These are phyloP conservation scores for Eupithecia subfuscata DNA, from an alignment of 2,888 invertebrate species.

Conservation along the genomic window DNA sequence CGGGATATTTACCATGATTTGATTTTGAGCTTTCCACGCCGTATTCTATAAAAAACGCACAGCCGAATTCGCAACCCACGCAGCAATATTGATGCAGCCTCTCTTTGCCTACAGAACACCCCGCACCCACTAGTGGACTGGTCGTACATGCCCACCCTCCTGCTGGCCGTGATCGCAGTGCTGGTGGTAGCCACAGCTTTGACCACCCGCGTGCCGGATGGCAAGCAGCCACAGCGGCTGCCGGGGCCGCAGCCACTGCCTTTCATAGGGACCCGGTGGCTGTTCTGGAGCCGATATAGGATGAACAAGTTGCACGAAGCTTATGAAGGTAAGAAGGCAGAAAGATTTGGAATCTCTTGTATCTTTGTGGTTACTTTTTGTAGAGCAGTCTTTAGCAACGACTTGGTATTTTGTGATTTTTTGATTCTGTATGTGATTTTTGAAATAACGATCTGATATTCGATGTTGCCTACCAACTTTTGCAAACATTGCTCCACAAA, in stretches of 20 bases:
- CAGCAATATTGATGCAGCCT: neutral
- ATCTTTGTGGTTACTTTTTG: neutral
- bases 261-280: slow-evolving; percentile 91
- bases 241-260: slow-evolving; percentile 91
- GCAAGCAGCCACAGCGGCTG: slow-evolving; percentile 69
- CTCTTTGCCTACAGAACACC: slow-evolving; percentile 58
- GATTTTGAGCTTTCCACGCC: too few relatives aligned
- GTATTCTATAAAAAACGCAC: neutral
- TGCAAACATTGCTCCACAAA: neutral
- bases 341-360: neutral
- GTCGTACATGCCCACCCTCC: slow-evolving; percentile 74
- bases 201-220: slow-evolving; percentile 58
- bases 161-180: slow-evolving; percentile 64
- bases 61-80: neutral
- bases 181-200: slow-evolving; percentile 65
- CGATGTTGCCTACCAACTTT: too few relatives aligned
- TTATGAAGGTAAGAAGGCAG: slow-evolving; percentile 86
- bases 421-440: neutral
- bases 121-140: slow-evolving; percentile 74
- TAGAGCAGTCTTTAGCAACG: neutral
- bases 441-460: too few relatives aligned
- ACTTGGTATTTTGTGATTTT: neutral
- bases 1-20: too few relatives aligned
- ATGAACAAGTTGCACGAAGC: slow-evolving; percentile 91
- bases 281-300: slow-evolving; percentile 88